phyloP scores from a whole-genome alignment of 2,888 invertebrate species.

The Hedychridium roseum region DNA sequence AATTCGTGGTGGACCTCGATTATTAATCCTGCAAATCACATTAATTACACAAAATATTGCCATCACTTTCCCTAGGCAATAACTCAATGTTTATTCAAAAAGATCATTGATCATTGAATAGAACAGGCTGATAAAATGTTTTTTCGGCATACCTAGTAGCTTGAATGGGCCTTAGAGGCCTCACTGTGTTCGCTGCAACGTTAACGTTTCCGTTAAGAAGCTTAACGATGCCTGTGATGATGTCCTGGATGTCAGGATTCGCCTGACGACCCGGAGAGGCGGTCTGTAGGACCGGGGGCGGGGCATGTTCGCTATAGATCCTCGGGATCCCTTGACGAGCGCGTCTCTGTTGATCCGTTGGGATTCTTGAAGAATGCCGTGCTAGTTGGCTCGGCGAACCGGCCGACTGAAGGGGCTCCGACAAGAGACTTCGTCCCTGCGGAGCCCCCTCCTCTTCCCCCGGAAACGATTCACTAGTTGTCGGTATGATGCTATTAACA shows the following conservation, averaged over 20 bases:
- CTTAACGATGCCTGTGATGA: conserved; percentile 89
- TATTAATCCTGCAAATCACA: conserved; percentile 74
- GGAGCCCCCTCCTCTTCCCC: conserved; percentile 82
- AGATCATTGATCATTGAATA: background rate
- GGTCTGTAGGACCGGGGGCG: conserved; percentile 46
- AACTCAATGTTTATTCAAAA: background rate
- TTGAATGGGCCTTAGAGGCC: conserved; percentile 73
- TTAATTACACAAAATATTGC: conserved; percentile 4
- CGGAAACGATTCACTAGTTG: conserved; percentile 63
- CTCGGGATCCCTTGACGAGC: conserved; percentile 54
- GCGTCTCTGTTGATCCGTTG: conserved; percentile 42
- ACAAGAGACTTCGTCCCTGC: conserved; percentile 72
- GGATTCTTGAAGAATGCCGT: too few relatives aligned
- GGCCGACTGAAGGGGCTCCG: conserved; percentile 74
- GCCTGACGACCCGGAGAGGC: conserved; percentile 65
- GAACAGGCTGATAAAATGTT: background rate
- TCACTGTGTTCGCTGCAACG: conserved; percentile 78
- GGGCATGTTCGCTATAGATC: conserved; percentile 57
- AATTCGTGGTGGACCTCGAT: conserved; percentile 87
- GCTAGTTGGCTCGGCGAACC: conserved; percentile 47
- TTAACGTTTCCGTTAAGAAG: conserved; percentile 88
- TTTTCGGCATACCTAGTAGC: conserved; percentile 48
- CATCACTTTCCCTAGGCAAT: background rate
- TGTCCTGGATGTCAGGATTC: conserved; percentile 86
- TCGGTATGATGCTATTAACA: conserved; percentile 49